phyloP scores from a whole-genome alignment of 2,113 vertebrate genomes.

The Halcyon malimbica region DNA sequence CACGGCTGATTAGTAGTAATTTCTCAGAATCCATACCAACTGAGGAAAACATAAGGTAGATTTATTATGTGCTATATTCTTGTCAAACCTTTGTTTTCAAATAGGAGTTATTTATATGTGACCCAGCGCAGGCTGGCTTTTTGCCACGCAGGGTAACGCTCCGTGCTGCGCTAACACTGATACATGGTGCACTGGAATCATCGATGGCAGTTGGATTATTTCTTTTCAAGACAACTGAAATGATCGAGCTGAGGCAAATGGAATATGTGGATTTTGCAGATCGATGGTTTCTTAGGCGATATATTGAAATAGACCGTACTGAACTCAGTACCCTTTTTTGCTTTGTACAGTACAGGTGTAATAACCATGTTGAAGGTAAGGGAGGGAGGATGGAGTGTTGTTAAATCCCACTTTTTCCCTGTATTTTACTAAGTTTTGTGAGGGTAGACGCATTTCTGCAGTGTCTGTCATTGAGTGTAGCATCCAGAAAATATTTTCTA shows the following conservation, averaged over 20 bases:
- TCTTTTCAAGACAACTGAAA: background rate
- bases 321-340: background rate
- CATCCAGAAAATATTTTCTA: background rate
- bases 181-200: background rate
- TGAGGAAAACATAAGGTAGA: background rate
- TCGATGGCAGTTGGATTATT: background rate
- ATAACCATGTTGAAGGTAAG: background rate
- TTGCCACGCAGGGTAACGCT: background rate
- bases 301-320: background rate
- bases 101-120: background rate
- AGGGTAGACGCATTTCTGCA: rapidly evolving
- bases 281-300: background rate
- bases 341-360: background rate
- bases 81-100: background rate
- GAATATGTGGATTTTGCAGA: background rate
- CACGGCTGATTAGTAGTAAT: background rate
- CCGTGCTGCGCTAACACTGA: background rate
- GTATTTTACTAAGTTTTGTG: background rate
- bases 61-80: background rate
- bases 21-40: background rate
- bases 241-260: background rate
- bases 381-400: background rate
- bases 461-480: background rate
- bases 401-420: background rate
- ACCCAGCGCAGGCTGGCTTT: background rate